Evolutionary conservation across 2,797 vertebrate genomes (phyloP).

Genomic region (Centroberyx gerrardi): DNA sequence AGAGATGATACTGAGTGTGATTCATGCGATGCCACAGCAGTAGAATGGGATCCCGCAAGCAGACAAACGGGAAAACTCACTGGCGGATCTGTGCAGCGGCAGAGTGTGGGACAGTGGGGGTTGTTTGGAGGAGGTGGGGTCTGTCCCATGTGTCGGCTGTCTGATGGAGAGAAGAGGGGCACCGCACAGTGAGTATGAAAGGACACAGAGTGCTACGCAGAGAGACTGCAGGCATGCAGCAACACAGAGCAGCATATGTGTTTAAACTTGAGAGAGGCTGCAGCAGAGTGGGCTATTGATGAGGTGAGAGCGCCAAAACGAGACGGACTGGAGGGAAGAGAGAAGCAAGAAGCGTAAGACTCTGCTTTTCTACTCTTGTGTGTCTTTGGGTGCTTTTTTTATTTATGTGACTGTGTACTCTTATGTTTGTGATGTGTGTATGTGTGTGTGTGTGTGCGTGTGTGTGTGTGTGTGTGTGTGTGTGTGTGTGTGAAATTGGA

Average conservation of each 20-base stretch:
- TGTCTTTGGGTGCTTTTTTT: constrained; percentile 5
- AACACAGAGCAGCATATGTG: constrained; percentile 65
- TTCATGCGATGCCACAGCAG: constrained; percentile 19
- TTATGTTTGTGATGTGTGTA: constrained; percentile 13
- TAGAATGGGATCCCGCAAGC: constrained; percentile 40
- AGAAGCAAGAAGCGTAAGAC: constrained; percentile 8
- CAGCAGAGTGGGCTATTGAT: constrained; percentile 60
- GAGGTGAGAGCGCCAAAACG: constrained; percentile 69
- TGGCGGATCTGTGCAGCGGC: constrained; percentile 51
- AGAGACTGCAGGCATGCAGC: constrained; percentile 77
- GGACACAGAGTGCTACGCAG: constrained; percentile 64
- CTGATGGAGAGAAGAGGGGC: constrained; percentile 76
- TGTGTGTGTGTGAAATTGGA: too few relatives aligned
- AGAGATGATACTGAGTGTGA: constrained; percentile 17
- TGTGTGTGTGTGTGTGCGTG: constrained; percentile 24
- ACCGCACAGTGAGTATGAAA: constrained; percentile 72
- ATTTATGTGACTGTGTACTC: background rate
- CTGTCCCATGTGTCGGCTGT: constrained; percentile 75
- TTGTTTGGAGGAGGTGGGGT: constrained; percentile 76
- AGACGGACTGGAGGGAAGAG: constrained; percentile 16
- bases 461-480: constrained; percentile 12
- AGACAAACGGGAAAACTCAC: constrained; percentile 27
- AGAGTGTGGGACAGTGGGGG: constrained; percentile 59
- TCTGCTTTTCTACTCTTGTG: background rate
- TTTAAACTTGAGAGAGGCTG: constrained; percentile 63